Percentiles rank a stretch among this genome's conserved stretches.
Conservation (phyloP, 2,888 invertebrate genomes). For the Lepidochitona cinerea region DNA sequence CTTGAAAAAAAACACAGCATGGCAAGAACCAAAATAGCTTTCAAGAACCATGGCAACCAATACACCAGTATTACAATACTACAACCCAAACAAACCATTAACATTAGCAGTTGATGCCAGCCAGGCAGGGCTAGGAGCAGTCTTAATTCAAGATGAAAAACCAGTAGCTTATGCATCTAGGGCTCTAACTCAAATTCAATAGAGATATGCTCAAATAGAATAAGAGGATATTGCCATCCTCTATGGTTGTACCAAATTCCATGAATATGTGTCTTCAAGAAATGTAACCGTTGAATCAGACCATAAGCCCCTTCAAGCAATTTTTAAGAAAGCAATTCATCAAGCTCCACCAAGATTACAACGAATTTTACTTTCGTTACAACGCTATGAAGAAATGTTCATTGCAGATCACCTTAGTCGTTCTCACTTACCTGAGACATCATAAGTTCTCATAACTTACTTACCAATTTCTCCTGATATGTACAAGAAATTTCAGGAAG, state of each 20-base stretch:
- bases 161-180: conserved; percentile 12
- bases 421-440: neutral
- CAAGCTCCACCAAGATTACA: too few relatives aligned
- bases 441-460: conserved; percentile 10
- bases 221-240: neutral
- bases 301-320: neutral
- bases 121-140: conserved; percentile 39
- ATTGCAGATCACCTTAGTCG: too few relatives aligned
- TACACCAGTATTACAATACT: conserved; percentile 29
- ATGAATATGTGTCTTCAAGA: neutral
- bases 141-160: conserved; percentile 19
- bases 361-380: neutral
- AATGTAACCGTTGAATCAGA: neutral
- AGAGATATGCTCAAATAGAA: neutral
- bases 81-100: conserved; percentile 32
- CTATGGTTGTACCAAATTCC: neutral
- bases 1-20: too few relatives aligned
- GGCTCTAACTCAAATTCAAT: conserved; percentile 12
- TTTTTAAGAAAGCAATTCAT: neutral
- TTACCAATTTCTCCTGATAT: conserved; percentile 11
- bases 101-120: conserved; percentile 39
- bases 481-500: neutral
- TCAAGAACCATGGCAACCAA: too few relatives aligned
- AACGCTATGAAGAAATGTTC: too few relatives aligned
- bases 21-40: too few relatives aligned